Base-by-base conservation (phyloP, 2,113 vertebrate species). In the Seriola aureovittata region DNA sequence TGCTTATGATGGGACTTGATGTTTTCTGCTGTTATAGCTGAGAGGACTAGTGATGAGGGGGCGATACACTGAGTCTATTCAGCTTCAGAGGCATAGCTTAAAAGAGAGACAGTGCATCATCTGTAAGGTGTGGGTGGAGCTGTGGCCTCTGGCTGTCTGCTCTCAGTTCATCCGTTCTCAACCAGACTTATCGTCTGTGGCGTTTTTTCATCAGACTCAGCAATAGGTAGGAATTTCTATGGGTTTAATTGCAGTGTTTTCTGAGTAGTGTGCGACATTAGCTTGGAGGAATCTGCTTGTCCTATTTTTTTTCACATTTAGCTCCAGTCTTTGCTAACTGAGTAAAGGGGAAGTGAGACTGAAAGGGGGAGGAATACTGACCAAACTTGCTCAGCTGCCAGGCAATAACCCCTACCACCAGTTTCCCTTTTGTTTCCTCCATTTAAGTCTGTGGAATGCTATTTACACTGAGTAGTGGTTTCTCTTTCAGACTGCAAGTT, bases 21-120 rank as follows among this genome's bases (percentile, higher is more conserved):
- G 84, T 83, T 77, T 74, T 82, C 66, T 85, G 55, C 72, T 87
- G 78, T 73, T 67, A 71, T 63, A 79, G 87, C 90, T 90, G 91
- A 89, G 82, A 62, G 69, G 94, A 94, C 92, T 95, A 78, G 70
- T 82, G 88, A 94, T 94, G 91, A 95, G 91, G 87, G 82, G 82
- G 80, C 25, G 64, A 69, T 29, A 93, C 91, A 94, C 82, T 78
- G 82, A 68, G 73, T 74, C 88, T 85, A 91, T 94, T 95, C 89
- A 94, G 75, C 40, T n/a, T 60, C 63, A 23, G 77, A 59, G 75
- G 50, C 52, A n/a, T 42, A 25, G 76, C 65, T 78, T 80, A 4
- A 82, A 80, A 72, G 76, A 60, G 81, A 89, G 73, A 85, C 80
- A 84, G 48, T 42, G 65, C 79, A 80, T 82, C 71, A 80, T 86